Conservation (phyloP, 2,797 vertebrate genomes). For the Eulemur rubriventer region DNA sequence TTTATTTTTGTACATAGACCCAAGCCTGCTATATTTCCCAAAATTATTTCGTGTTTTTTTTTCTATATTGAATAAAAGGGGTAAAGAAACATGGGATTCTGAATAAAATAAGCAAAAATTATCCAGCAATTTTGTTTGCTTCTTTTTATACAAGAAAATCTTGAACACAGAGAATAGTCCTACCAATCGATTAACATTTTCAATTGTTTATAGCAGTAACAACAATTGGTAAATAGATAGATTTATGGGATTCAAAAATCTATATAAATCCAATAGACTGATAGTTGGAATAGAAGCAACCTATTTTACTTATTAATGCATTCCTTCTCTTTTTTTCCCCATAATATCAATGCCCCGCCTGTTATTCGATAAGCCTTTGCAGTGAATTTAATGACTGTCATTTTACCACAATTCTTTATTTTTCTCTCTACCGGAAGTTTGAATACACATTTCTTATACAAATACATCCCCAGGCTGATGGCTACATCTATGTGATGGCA, state of each 20-base stretch:
- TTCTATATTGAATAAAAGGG: constrained; percentile 54
- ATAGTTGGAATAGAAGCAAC: constrained; percentile 45
- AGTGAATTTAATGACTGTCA: constrained; percentile 36
- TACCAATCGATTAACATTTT: constrained; percentile 48
- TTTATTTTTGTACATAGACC: constrained; percentile 68
- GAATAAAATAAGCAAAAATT: constrained; percentile 58
- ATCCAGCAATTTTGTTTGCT: neutral
- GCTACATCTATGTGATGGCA: neutral
- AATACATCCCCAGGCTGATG: neutral
- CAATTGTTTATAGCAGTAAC: constrained; percentile 42
- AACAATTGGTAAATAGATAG: constrained; percentile 48
- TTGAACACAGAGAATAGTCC: neutral
- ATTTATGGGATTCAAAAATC: constrained; percentile 63
- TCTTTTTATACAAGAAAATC: constrained; percentile 11
- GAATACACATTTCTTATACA: constrained; percentile 49
- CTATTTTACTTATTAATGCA: constrained; percentile 58
- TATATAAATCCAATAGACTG: constrained; percentile 56
- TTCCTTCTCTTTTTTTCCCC: neutral
- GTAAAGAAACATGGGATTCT: constrained; percentile 32
- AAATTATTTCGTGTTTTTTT: constrained; percentile 68
- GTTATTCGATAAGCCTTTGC: neutral
- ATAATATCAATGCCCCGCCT: neutral
- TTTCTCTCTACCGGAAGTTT: constrained; percentile 39
- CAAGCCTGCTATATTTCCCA: constrained; percentile 54
- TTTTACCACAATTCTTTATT: constrained; percentile 48